A percentile compares a stretch with the other conserved stretches of the same genome.
phyloP scores from a whole-genome alignment of 2,888 invertebrate genomes.

The Synergus laeviventris region DNA sequence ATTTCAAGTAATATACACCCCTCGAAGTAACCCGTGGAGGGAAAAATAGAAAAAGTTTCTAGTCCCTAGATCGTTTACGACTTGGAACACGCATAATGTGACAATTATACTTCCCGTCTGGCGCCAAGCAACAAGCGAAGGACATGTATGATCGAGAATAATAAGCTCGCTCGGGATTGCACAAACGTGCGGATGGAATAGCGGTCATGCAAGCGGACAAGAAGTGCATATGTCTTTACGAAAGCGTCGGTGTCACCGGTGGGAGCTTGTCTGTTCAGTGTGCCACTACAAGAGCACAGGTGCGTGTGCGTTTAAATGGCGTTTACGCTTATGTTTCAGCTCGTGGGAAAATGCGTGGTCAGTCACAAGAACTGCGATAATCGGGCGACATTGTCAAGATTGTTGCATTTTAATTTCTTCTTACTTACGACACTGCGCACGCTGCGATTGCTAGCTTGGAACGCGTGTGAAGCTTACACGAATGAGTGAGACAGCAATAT shows the following conservation, averaged over 20 bases:
- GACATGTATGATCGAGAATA: slow-evolving; percentile 50
- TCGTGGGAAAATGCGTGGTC: slow-evolving; percentile 60
- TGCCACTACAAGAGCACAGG: slow-evolving; percentile 22
- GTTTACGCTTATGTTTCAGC: slow-evolving; percentile 35
- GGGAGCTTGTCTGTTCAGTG: slow-evolving; percentile 48
- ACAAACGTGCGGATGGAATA: slow-evolving; percentile 42
- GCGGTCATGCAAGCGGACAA: slow-evolving; percentile 41
- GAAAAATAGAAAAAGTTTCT: background rate
- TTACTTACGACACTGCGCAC: slow-evolving; percentile 43
- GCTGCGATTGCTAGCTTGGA: slow-evolving; percentile 39
- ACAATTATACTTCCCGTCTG: slow-evolving; percentile 58
- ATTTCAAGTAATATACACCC: no score
- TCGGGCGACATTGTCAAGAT: slow-evolving; percentile 59
- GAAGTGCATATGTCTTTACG: slow-evolving; percentile 50
- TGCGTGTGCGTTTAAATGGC: slow-evolving; percentile 36
- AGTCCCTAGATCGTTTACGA: slow-evolving; percentile 28
- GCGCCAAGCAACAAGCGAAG: slow-evolving; percentile 62
- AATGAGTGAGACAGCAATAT: background rate
- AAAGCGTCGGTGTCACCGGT: slow-evolving; percentile 52
- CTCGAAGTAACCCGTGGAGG: background rate
- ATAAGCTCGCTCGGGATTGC: slow-evolving; percentile 46
- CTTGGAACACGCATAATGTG: slow-evolving; percentile 51
- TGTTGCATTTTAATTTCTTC: slow-evolving; percentile 52
- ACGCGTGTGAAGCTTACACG: slow-evolving; percentile 12
- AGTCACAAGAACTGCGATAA: slow-evolving; percentile 52